Evolutionary conservation across 2,113 vertebrate species (phyloP), one percentile per base, ranked within the genome.

Genomic region (Heterotis niloticus): DNA sequence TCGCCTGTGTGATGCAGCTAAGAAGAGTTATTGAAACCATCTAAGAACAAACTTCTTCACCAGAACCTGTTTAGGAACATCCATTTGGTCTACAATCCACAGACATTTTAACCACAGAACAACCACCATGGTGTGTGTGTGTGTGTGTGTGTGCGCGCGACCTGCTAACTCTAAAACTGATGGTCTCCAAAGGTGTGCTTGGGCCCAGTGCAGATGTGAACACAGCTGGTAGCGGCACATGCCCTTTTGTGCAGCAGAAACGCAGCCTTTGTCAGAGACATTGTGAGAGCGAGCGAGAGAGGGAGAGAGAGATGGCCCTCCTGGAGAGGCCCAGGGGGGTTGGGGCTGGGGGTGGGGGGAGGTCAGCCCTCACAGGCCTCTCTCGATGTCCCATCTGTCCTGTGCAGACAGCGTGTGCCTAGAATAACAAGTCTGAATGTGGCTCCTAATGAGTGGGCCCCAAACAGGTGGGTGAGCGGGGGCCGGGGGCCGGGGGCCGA

Each of bases 371-470:
- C 77, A 77, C 80, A 85, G 88, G 84, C 88, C 84, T 80, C 77
- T 76, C 80, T 70, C 73, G 56, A 44, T 66, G 78, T 87, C 84
- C 86, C 90, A 91, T 92, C 89, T 91, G 91, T 89, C 86, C 85
- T 68, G 76, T 34, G 3, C 83, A 82, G 81, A 81, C 82, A 81
- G 82, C 57, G 77, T 85, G 84, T 85, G 82, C 79, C 78, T 71
- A 71, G 83, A 83, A 88, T 89, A 85, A 86, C 84, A 88, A 90
- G 73, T 85, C 81, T 79, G 83, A 82, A 88, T 87, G 88, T 82
- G 84, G 81, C 84, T 82, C 78, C 78, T 82, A 81, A 88, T 83
- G 83, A 91, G 83, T 59, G 78, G 56, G 18, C 82, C 80, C 24
- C 69, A 81, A 88, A 88, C 83, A 85, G 82, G 83, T 84, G 82